These are phyloP conservation scores for Myotis lucifugus DNA, from an alignment of 2,113 vertebrate species.

Conservation along the genomic window DNA sequence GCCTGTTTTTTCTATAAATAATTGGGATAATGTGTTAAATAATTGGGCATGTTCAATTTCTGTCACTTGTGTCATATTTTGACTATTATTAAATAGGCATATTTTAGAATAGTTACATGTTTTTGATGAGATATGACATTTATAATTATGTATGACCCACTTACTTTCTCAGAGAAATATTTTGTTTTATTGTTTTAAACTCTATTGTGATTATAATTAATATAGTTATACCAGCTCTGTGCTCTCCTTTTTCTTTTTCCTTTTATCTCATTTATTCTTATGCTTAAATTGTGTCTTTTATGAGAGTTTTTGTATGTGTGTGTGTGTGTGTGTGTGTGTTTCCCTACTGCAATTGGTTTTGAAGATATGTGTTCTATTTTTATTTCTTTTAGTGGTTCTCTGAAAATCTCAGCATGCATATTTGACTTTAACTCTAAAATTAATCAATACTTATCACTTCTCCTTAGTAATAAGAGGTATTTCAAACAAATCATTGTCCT, in stretches of 20 bases:
- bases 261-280: neutral
- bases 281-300: neutral
- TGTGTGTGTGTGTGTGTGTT: no score
- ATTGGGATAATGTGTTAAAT: neutral
- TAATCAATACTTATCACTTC: conserved; percentile 25
- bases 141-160: neutral
- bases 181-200: neutral
- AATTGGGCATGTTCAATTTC: neutral
- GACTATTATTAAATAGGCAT: neutral
- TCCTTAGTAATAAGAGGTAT: conserved; percentile 16
- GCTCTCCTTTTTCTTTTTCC: neutral
- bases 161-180: neutral
- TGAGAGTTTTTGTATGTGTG: accelerated
- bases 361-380: conserved; percentile 12
- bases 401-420: conserved; percentile 38
- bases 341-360: neutral
- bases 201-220: neutral
- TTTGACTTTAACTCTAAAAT: conserved; percentile 43
- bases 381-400: conserved; percentile 15
- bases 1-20: neutral
- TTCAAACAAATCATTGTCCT: conserved; percentile 1
- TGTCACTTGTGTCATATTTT: neutral
- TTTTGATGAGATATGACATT: neutral
- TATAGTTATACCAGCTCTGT: neutral
- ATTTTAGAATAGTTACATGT: neutral